Evolutionary conservation across 2,888 invertebrate species (phyloP).

Genomic region (Barypeithes pellucidus): DNA sequence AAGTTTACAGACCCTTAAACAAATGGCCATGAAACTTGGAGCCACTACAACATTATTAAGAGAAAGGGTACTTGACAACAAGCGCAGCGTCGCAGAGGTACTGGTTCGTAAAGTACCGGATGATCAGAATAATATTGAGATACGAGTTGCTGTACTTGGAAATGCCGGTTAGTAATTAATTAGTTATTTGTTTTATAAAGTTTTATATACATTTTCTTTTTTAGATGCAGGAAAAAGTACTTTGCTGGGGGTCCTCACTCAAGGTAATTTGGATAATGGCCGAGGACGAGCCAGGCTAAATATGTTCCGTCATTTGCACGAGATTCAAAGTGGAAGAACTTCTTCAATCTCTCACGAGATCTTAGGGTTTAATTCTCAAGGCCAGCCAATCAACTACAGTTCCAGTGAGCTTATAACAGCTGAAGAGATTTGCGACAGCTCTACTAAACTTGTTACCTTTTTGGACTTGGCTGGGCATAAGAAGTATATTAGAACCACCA

Average conservation of each 20-base stretch:
- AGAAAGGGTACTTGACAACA: conserved; percentile 74
- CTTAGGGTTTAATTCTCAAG: conserved; percentile 92
- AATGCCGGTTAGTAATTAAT: conserved; percentile 75
- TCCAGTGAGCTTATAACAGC: conserved; percentile 92
- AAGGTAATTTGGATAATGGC: conserved; percentile 97
- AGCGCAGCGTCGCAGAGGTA: conserved; percentile 87
- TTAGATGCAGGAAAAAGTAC: conserved; percentile 97
- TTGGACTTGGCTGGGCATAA: conserved; percentile 97
- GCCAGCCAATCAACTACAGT: conserved; percentile 89
- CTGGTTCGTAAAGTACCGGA: conserved; percentile 91
- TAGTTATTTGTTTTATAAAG: not conserved
- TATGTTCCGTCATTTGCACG: conserved; percentile 96
- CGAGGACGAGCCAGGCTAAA: conserved; percentile 94
- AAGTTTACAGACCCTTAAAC: conserved; percentile 86
- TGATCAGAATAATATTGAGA: conserved; percentile 90
- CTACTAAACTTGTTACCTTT: conserved; percentile 94
- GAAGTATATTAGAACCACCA: conserved; percentile 95
- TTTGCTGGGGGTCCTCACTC: conserved; percentile 94
- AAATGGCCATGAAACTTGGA: conserved; percentile 91
- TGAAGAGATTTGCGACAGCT: conserved; percentile 94
- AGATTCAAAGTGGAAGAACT: conserved; percentile 94
- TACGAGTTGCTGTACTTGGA: conserved; percentile 91
- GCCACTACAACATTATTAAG: conserved; percentile 86
- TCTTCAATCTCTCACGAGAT: conserved; percentile 97
- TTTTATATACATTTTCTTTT: not conserved